These are phyloP conservation scores for Mionectes olivaceus DNA, from an alignment of 2,797 vertebrate genomes.

Conservation along the genomic window DNA sequence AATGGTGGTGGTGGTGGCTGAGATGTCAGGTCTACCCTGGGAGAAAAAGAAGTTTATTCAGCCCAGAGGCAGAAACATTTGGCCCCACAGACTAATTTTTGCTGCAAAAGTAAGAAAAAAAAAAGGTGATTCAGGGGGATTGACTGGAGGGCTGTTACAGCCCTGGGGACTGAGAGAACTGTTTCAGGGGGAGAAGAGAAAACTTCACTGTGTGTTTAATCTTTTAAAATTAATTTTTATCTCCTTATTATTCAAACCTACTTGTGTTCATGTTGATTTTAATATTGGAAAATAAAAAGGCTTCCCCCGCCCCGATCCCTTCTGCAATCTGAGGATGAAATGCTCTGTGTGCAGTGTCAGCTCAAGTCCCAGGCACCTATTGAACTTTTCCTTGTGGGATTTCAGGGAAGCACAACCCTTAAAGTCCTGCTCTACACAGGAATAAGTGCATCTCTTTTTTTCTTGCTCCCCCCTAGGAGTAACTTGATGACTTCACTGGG, in stretches of 20 bases:
- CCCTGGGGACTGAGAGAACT: neutral
- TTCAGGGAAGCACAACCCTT: neutral
- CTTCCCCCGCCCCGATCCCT: rapidly evolving
- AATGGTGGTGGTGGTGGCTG: neutral
- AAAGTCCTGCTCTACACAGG: neutral
- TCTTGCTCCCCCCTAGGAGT: neutral
- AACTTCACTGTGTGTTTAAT: neutral
- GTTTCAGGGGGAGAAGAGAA: neutral
- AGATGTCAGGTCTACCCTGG: neutral
- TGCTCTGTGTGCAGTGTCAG: neutral
- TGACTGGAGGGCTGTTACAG: neutral
- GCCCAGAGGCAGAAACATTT: neutral
- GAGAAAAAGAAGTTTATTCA: neutral
- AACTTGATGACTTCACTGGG: neutral
- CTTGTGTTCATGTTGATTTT: neutral
- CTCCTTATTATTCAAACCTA: neutral
- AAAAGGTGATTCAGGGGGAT: neutral
- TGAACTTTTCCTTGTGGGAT: neutral
- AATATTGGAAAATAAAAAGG: neutral
- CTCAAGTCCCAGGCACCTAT: neutral
- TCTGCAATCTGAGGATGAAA: neutral
- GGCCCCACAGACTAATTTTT: neutral
- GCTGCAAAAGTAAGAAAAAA: neutral
- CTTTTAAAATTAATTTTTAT: neutral
- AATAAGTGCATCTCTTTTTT: neutral